A percentile compares a stretch with the other conserved stretches of the same genome.
These are phyloP conservation scores for Cantharis lateralis DNA, from an alignment of 2,888 invertebrate genomes.

Conservation along the genomic window DNA sequence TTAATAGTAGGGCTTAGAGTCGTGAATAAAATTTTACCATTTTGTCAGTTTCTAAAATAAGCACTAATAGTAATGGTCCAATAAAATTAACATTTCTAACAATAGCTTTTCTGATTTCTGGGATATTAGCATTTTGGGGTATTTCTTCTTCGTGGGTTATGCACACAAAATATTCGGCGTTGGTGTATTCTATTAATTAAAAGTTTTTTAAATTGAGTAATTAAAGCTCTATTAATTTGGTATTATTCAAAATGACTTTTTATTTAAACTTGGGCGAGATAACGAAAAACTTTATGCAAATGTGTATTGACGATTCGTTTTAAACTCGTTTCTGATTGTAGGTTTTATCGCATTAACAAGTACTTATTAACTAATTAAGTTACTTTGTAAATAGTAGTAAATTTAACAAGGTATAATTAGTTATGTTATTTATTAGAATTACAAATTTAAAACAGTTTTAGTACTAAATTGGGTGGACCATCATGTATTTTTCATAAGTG, in stretches of 20 bases:
- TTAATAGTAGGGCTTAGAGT: constrained; percentile 5
- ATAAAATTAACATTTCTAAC: constrained; percentile 12
- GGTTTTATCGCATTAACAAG: background rate
- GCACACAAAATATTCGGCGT: background rate
- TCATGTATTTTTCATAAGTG: constrained; percentile 33
- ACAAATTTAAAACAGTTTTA: constrained; percentile 18
- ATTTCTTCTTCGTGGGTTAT: background rate
- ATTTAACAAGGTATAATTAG: constrained; percentile 17
- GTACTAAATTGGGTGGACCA: constrained; percentile 18
- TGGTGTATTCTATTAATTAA: background rate
- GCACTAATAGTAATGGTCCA: constrained; percentile 1
- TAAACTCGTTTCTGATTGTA: background rate
- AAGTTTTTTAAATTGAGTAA: background rate
- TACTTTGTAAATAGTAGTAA: background rate
- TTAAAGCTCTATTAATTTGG: background rate
- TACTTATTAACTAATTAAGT: background rate
- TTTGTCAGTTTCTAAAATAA: background rate
- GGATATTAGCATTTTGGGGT: background rate
- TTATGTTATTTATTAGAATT: constrained; percentile 18
- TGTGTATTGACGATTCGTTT: background rate
- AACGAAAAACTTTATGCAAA: background rate
- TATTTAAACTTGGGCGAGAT: background rate
- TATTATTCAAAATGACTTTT: background rate
- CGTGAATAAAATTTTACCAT: constrained; percentile 1
- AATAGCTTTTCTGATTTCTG: constrained; percentile 3